Evolutionary conservation across 2,888 invertebrate genomes (phyloP).

Genomic region (Gastracanthus pulcherrimus): DNA sequence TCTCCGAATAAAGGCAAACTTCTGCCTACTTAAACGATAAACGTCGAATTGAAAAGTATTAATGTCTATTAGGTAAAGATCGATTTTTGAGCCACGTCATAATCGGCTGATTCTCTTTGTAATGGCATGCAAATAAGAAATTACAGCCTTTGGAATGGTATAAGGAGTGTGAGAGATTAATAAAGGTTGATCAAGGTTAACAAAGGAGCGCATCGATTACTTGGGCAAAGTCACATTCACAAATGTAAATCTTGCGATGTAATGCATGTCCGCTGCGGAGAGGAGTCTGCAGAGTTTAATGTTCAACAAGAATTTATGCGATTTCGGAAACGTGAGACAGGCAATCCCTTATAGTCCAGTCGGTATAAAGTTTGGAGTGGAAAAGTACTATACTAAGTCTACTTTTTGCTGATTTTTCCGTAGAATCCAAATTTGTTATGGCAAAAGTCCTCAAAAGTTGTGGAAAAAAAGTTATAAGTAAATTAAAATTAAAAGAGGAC

Average conservation of each 20-base stretch:
- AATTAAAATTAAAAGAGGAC: too few species aligned
- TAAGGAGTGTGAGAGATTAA: background rate
- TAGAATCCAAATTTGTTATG: too few species aligned
- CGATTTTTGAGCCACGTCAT: background rate
- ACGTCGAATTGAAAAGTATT: background rate
- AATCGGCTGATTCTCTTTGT: background rate
- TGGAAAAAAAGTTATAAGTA: too few species aligned
- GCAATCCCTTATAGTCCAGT: too few species aligned
- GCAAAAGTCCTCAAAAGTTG: too few species aligned
- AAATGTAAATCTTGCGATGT: background rate
- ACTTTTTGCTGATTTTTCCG: too few species aligned
- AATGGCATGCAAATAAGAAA: conserved; percentile 12
- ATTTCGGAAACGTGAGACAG: background rate
- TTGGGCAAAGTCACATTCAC: background rate
- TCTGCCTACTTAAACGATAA: background rate
- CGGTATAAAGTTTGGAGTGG: too few species aligned
- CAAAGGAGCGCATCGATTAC: conserved; percentile 4
- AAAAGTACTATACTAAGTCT: too few species aligned
- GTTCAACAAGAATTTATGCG: background rate
- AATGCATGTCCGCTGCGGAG: too few species aligned
- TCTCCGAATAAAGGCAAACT: too few species aligned
- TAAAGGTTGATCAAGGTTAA: conserved; percentile 10
- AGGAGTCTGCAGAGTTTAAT: background rate
- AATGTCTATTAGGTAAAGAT: background rate
- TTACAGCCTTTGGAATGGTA: background rate